Base-by-base conservation (phyloP, 1,140 invertebrate species). In the Maconellicoccus hirsutus region DNA sequence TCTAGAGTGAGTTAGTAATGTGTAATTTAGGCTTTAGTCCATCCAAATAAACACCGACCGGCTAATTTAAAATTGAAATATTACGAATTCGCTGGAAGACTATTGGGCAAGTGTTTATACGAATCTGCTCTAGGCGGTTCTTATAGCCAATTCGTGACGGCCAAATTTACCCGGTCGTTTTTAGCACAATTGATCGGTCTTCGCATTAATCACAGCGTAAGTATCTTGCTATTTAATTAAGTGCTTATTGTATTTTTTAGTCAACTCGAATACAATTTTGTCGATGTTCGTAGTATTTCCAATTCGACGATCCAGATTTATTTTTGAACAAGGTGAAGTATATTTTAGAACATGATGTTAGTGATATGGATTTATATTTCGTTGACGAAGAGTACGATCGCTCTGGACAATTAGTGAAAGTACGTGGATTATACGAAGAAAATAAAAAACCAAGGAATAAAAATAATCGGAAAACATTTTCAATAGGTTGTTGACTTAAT, bases 41-140 rank as follows among this genome's bases (percentile, higher is more conserved):
- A 96, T 82, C 93, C 93, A 0, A 93, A 93, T 81, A 86, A 87
- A 16, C 85, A 87, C 76, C 81, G 91, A 25, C 85, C 89, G 7
- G 70, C 85, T 8, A 84, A 89, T 78, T 79, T 92, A 4, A 94
- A 94, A 80, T 76, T 94, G 61, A 93, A 94, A 76, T 88, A 94
- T 79, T 96, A 90, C 79, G 93, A 96, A 82, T 93, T 96, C 79
- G 93, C 94, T 38, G 94, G 94, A 27, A 90, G 91, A 80, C 86
- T 97, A 74, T 92, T 96, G n/a, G 94, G 93, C 63, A 94, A 94
- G 81, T 93, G 92, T 81, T 80, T 95, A 71, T 96, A 94, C 78
- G 94, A 97, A 80, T 93, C 91, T 63, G 89, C 93, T 12, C 82
- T 94, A 16, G 93, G 93, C 4, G 89, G 91, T 25, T 86, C 87